Evolutionary conservation across 1,140 invertebrate species (phyloP), one percentile per base, ranked within the genome.

Genomic region (Ceratoteleas bidentatus): DNA sequence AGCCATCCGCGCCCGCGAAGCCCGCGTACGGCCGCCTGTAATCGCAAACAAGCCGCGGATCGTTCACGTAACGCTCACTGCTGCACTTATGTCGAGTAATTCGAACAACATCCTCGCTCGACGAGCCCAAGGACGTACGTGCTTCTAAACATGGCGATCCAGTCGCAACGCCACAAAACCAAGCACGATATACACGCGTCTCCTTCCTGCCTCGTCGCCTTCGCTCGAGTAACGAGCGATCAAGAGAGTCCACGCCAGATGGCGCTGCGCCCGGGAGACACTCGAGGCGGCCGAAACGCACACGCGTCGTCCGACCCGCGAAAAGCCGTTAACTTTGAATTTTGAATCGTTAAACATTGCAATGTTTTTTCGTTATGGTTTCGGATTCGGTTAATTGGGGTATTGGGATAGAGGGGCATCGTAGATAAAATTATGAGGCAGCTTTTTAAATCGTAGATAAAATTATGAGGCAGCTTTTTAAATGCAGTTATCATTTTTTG

Each of bases 141-240:
- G 88, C 90, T 90, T 89, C 89, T 89, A 92, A 93, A 93, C 93
- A 93, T 93, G 93, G 93, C 93, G 93, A 92, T 70, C 70, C 68
- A 11, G 62, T 66, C 50, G 54, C 64, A 66, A 75, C 62, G 62
- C 72, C 56, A 69, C 65, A 50, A 60, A 54, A 68, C 49, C 54
- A n/a, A 36, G 15, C 49, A 9, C 16, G 40, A 60, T n/a, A 61
- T 32, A 34, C 33, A 43, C 45, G 34, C 66, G 66, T 60, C 65
- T 69, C 32, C 50, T 62, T 62, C 33, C 49, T 49, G 8, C 50
- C 8, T 50, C 47, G 14, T 16, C 14, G 24, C 24, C 15, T 5
- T 49, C 54, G 5, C 0, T 45, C 43, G 8, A 45, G 43, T 45
- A n/a, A n/a, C n/a, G n/a, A 7, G 43, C 3, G 43, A 3, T 3